Evolutionary conservation across 2,888 invertebrate species (phyloP).

Genomic region (Anaspis maculata): DNA sequence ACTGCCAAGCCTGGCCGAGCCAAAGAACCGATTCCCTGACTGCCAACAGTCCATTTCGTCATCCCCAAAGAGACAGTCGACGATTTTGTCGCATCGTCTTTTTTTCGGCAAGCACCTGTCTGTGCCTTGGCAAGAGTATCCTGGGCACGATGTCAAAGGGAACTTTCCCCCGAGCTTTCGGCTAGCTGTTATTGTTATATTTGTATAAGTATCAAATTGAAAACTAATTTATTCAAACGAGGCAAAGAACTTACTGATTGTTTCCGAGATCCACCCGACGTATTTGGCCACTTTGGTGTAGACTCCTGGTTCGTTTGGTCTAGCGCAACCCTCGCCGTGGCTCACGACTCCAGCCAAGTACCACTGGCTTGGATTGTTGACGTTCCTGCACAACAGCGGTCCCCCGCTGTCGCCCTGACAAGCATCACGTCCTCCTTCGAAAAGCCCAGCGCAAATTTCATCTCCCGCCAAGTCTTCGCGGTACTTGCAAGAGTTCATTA

Average conservation of each 20-base stretch:
- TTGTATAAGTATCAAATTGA: too few species aligned
- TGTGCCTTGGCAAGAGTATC: slow-evolving; percentile 60
- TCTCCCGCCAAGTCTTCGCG: slow-evolving; percentile 55
- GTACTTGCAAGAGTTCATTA: slow-evolving; percentile 58
- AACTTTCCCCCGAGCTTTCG: slow-evolving; percentile 32
- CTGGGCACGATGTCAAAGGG: slow-evolving; percentile 61
- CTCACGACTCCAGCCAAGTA: slow-evolving; percentile 79
- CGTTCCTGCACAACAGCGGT: slow-evolving; percentile 71
- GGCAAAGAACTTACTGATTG: slow-evolving; percentile 53
- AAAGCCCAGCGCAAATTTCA: slow-evolving; percentile 69
- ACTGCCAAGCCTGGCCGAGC: neutral
- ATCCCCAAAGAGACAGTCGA: slow-evolving; percentile 72
- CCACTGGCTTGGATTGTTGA: slow-evolving; percentile 59
- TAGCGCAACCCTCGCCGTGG: slow-evolving; percentile 79
- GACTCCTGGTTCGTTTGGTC: slow-evolving; percentile 70
- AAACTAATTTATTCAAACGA: too few species aligned
- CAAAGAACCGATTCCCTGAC: neutral
- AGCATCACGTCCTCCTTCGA: slow-evolving; percentile 70
- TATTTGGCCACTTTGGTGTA: slow-evolving; percentile 72
- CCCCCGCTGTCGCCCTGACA: slow-evolving; percentile 84
- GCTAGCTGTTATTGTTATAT: too few species aligned
- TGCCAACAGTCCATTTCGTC: slow-evolving; percentile 63
- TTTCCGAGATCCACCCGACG: slow-evolving; percentile 63
- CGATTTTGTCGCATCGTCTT: slow-evolving; percentile 60
- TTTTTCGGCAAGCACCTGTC: slow-evolving; percentile 57